Conservation (phyloP, 2,797 vertebrate species). For the Smutsia gigantea region DNA sequence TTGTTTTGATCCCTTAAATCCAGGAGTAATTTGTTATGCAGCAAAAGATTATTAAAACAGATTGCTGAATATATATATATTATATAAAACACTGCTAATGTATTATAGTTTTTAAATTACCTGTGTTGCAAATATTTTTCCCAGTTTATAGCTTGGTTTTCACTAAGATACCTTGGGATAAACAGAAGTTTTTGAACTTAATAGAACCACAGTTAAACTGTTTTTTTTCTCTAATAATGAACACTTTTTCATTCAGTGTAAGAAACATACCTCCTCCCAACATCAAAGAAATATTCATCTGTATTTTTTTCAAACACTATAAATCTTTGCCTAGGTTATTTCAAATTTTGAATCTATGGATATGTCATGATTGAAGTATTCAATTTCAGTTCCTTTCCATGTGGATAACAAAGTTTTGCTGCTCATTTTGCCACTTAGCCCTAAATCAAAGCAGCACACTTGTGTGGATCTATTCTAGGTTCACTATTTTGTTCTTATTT, state of each 20-base stretch:
- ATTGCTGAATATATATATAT: neutral
- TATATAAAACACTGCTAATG: no score
- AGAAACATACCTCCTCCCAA: neutral
- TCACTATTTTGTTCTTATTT: neutral
- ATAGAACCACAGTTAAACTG: neutral
- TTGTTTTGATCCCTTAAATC: neutral
- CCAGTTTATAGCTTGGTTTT: neutral
- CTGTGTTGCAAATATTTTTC: neutral
- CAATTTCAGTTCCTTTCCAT: constrained; percentile 28
- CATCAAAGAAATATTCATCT: neutral
- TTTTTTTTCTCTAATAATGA: neutral
- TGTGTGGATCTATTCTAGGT: neutral
- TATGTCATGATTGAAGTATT: neutral
- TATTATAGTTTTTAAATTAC: neutral
- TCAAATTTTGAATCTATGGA: constrained; percentile 48
- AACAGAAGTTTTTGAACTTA: neutral
- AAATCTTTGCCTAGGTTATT: neutral
- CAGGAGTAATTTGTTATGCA: neutral
- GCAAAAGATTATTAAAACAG: neutral
- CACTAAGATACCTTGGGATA: neutral
- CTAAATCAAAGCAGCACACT: constrained; percentile 31
- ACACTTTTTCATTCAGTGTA: neutral
- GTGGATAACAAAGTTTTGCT: constrained; percentile 32
- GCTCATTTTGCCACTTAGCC: constrained; percentile 27
- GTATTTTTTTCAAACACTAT: neutral